Evolutionary conservation across 2,113 vertebrate genomes (phyloP).

Genomic region (Echinops telfairi): DNA sequence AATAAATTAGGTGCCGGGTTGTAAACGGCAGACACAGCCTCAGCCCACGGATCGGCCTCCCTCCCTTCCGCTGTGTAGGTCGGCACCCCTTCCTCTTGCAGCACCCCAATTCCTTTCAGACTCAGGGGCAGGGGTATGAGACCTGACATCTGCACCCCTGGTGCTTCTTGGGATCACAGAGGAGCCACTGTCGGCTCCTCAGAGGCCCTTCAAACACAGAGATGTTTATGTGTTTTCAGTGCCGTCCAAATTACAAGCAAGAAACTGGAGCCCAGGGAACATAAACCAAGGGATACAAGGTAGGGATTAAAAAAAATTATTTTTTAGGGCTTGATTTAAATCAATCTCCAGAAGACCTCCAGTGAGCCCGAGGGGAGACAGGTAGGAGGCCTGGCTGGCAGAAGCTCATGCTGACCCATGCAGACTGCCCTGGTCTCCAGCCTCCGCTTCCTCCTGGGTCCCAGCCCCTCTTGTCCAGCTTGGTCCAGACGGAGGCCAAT

Average conservation of each 20-base stretch:
- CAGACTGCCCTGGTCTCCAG: accelerated
- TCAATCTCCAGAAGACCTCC: conserved; percentile 51
- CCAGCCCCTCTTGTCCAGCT: not conserved
- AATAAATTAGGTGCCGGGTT: conserved; percentile 78
- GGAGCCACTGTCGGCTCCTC: not conserved
- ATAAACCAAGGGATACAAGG: conserved; percentile 79
- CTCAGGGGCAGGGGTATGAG: not conserved
- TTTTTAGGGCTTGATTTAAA: conserved; percentile 66
- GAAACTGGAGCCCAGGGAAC: conserved; percentile 78
- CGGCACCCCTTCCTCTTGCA: not conserved
- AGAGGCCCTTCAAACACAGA: conserved; percentile 72
- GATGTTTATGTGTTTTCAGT: conserved; percentile 75
- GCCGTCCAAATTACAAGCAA: conserved; percentile 78
- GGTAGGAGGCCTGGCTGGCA: not conserved
- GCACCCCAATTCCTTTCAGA: not conserved
- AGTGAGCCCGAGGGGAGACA: not conserved
- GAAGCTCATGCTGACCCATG: not conserved
- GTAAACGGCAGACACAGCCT: conserved; percentile 73
- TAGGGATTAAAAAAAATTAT: not conserved
- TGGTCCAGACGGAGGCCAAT: not conserved
- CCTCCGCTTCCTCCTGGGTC: not conserved
- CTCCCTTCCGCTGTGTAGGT: accelerated
- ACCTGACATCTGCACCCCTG: not conserved
- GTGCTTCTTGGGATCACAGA: not conserved
- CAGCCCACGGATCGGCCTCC: not conserved